Evolutionary conservation across 2,888 invertebrate species (phyloP).

Genomic region (Leucozona laternaria): DNA sequence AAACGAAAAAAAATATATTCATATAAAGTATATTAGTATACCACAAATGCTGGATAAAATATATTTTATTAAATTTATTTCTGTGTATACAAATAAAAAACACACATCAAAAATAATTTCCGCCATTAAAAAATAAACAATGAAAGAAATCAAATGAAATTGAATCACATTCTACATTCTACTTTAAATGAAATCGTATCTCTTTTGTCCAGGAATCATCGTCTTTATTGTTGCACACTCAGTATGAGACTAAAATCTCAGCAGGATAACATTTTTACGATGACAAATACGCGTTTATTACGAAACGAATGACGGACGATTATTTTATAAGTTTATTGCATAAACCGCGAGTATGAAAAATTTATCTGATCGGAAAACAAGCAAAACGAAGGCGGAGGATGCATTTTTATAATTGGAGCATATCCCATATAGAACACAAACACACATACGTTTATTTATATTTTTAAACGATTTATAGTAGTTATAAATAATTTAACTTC

Average conservation of each 20-base stretch:
- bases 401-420: conserved; percentile 67
- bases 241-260: conserved; percentile 52
- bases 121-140: background rate
- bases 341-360: conserved; percentile 12
- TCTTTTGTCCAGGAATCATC: conserved; percentile 57
- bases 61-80: background rate
- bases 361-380: conserved; percentile 51
- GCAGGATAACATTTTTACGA: conserved; percentile 76
- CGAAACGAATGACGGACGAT: conserved; percentile 71
- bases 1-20: background rate
- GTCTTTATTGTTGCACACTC: conserved; percentile 44
- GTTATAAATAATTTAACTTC: conserved; percentile 68
- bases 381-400: background rate
- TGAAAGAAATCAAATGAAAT: conserved; percentile 45
- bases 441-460: background rate
- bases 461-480: conserved; percentile 47
- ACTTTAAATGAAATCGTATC: conserved; percentile 66
- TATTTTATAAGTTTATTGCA: conserved; percentile 74
- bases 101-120: background rate
- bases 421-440: conserved; percentile 30
- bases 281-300: conserved; percentile 77
- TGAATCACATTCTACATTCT: conserved; percentile 53
- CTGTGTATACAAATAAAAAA: background rate
- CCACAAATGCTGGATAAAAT: background rate
- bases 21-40: background rate